Conservation (phyloP, 2,888 invertebrate species). For the Amphiduros pacificus region DNA sequence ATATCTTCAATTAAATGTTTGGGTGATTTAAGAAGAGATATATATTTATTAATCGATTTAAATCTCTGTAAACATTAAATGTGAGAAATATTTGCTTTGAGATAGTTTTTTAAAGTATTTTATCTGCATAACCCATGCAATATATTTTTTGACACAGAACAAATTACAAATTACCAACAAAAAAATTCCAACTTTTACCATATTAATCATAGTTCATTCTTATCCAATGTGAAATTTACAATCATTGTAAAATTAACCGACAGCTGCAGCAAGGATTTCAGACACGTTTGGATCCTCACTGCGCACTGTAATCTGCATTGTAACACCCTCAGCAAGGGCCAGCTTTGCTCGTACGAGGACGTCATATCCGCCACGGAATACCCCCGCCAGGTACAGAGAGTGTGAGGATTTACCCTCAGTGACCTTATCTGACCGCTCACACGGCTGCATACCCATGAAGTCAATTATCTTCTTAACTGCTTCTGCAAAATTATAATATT, state of each 20-base stretch:
- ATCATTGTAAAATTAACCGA: constrained; percentile 41
- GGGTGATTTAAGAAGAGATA: no score
- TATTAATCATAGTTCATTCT: background rate
- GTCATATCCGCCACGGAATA: constrained; percentile 88
- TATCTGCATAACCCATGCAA: no score
- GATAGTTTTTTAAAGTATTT: no score
- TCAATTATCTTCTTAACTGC: constrained; percentile 81
- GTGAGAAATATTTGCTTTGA: no score
- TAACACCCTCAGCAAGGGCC: constrained; percentile 74
- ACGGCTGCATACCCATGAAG: constrained; percentile 82
- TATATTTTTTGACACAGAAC: no score
- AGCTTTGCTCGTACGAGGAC: constrained; percentile 84
- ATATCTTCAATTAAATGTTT: no score
- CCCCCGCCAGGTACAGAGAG: constrained; percentile 78
- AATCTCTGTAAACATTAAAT: no score
- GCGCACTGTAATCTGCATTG: constrained; percentile 89
- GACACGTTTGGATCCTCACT: constrained; percentile 84
- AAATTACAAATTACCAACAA: background rate
- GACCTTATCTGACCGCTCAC: constrained; percentile 81
- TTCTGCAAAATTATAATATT: no score
- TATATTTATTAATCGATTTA: no score
- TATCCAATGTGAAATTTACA: background rate
- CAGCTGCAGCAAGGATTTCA: constrained; percentile 71
- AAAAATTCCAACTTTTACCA: background rate
- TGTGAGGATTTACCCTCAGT: constrained; percentile 80